Base-by-base conservation (phyloP, 2,888 invertebrate genomes). In the Hartigia nigra region DNA sequence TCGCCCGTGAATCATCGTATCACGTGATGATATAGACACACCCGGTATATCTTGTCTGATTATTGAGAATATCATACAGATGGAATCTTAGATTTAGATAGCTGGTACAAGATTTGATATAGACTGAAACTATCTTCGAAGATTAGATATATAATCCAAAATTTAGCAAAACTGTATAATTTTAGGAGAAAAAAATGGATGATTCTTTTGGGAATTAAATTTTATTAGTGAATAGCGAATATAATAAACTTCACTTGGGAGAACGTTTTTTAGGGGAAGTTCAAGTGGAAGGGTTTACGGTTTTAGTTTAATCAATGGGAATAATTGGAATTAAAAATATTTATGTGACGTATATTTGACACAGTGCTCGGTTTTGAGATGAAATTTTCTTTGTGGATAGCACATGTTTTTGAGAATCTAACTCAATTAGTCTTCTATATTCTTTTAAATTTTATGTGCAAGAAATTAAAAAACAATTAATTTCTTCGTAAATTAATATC, bases 391-490 rank as follows among this genome's bases (percentile, higher is more conserved):
- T 55, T 55, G 23, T 23, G 5, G 14, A 23, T 23, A 55, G 39
- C 14, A 55, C 5, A 9, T 23, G 14, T 55, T 55, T 55, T 23
- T 23, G 23, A 23, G 55, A 1, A 23, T 55, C 55, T 55, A 23
- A 55, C 9, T 55, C 55, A 23, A 55, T 23, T 23, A 32, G 35
- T 5, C 70, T 12, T 36, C n/a, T 12, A 23, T 4, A 76, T 23
- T 35, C 12, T 76, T 69, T 74, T 76, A 23, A 12, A n/a, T 76
- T 69, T 74, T 76, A 23, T n/a, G 34, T 32, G 23, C 5, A 74
- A 74, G 72, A 76, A 23, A 69, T 36, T 34, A n/a, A n/a, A n/a
- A n/a, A n/a, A 9, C 23, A 5, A 9, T 55, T 14, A 76, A 32
- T 72, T 35, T 77, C 11, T 32, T 76, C 14, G 37, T 70, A 12